A percentile compares a stretch with the other conserved stretches of the same genome.
These are phyloP conservation scores for Gallinago solitaria DNA, from an alignment of 2,797 vertebrate species.

Conservation along the genomic window DNA sequence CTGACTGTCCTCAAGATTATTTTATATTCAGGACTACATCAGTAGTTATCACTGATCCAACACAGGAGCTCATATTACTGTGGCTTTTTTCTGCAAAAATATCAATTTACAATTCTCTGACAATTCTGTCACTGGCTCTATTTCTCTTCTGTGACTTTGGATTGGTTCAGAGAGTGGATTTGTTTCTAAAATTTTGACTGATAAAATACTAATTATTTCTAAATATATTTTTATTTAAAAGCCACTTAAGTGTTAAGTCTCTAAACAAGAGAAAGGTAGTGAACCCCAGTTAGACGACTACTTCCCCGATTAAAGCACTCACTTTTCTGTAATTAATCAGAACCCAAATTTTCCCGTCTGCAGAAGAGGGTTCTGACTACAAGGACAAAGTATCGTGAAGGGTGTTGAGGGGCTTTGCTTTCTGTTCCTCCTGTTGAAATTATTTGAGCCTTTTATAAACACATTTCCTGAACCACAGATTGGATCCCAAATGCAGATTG, in stretches of 20 bases:
- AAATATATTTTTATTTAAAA: background rate
- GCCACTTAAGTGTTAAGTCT: background rate
- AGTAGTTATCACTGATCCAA: background rate
- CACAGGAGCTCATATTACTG: background rate
- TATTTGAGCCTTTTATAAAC: background rate
- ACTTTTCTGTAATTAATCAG: background rate
- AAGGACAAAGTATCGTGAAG: background rate
- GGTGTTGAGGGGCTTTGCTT: background rate
- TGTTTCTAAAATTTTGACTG: background rate
- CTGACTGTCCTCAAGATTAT: background rate
- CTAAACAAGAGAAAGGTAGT: background rate
- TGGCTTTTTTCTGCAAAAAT: background rate
- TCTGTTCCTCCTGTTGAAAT: background rate
- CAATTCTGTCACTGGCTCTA: background rate
- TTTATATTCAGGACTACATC: background rate
- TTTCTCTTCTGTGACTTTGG: background rate
- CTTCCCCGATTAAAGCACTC: background rate
- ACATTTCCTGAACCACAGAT: background rate
- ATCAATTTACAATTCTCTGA: background rate
- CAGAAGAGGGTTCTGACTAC: background rate
- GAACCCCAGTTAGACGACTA: background rate
- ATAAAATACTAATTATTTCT: background rate
- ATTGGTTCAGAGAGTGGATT: background rate
- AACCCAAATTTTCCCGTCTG: background rate
- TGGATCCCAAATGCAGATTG: background rate